Evolutionary conservation across 2,797 vertebrate genomes (phyloP).

Genomic region (Mormyrops boulengeri): DNA sequence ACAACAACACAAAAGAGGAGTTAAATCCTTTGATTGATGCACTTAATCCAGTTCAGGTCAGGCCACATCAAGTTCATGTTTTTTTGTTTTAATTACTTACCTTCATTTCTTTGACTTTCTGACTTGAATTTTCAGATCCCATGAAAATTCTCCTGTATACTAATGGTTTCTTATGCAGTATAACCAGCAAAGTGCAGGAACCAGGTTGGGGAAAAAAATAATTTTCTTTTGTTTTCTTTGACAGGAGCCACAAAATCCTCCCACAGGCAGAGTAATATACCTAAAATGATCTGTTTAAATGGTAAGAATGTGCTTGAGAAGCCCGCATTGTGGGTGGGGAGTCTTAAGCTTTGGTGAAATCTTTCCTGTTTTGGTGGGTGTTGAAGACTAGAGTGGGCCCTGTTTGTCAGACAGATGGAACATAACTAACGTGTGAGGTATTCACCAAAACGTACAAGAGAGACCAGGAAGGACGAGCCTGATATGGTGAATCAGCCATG

Average conservation of each 20-base stretch:
- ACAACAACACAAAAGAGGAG: not conserved
- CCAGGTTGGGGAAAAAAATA: not conserved
- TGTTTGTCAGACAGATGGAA: not conserved
- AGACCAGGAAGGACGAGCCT: not conserved
- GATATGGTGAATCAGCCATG: not conserved
- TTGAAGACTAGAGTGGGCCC: not conserved
- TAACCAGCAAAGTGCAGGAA: not conserved
- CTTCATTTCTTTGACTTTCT: not conserved
- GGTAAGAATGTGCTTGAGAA: not conserved
- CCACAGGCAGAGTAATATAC: not conserved
- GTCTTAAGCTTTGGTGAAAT: not conserved
- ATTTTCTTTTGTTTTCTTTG: not conserved
- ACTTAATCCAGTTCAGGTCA: not conserved
- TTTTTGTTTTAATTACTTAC: not conserved
- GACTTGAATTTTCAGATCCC: not conserved
- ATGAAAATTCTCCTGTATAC: not conserved
- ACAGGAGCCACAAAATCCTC: not conserved
- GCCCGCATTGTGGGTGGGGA: not conserved
- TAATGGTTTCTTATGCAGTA: not conserved
- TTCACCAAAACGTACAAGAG: not conserved
- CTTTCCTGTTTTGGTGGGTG: conserved; percentile 7
- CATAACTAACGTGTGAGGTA: not conserved
- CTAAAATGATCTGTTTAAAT: not conserved
- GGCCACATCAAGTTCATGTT: not conserved
- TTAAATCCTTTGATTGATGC: not conserved